Conservation (phyloP, 2,113 vertebrate genomes). For the Platanista minor region DNA sequence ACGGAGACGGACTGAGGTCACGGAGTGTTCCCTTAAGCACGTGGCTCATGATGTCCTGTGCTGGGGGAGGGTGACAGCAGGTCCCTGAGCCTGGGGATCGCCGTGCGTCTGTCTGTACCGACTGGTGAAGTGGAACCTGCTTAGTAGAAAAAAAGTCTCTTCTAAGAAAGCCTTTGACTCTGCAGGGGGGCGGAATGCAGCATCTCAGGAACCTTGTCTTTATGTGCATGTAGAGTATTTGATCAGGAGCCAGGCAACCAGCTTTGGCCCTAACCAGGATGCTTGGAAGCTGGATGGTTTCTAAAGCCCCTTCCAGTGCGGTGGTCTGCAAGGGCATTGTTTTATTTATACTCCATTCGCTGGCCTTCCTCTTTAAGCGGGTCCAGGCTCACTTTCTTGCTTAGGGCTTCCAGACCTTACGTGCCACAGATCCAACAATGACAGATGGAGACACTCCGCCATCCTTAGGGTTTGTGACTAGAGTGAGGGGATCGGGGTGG, state of each 20-base stretch:
- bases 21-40: constrained; percentile 26
- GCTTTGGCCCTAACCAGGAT: background rate
- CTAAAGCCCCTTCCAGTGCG: background rate
- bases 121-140: background rate
- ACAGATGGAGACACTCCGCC: too few relatives aligned
- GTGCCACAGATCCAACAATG: too few relatives aligned
- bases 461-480: background rate
- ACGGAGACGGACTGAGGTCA: background rate
- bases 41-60: background rate
- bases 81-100: background rate
- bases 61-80: background rate
- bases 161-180: background rate
- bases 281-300: background rate
- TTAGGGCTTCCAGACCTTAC: background rate
- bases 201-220: background rate
- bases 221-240: background rate
- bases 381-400: background rate
- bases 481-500: background rate
- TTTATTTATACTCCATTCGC: background rate
- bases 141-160: background rate
- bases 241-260: background rate
- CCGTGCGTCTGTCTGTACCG: constrained; percentile 21
- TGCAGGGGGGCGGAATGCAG: background rate
- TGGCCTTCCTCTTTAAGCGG: background rate
- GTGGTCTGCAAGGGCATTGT: background rate